These are phyloP conservation scores for Oophaga pumilio DNA, from an alignment of 2,113 vertebrate genomes.

Conservation along the genomic window DNA sequence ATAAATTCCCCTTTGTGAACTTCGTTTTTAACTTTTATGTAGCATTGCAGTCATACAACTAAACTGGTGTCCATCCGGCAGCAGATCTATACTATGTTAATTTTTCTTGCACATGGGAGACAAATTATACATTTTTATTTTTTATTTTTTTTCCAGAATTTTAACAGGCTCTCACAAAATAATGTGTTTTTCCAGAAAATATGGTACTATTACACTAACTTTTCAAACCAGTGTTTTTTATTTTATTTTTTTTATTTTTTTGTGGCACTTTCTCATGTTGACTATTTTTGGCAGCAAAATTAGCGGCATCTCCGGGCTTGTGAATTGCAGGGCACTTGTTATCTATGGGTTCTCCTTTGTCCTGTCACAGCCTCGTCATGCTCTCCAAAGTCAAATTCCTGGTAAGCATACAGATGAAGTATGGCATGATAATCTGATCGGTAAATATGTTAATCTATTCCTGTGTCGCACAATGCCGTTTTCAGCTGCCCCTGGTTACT, in stretches of 20 bases:
- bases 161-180: background rate
- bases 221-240: background rate
- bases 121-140: too few species aligned
- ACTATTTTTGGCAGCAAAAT: background rate
- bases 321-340: background rate
- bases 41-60: too few species aligned
- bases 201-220: background rate
- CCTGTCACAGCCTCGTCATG: conserved; percentile 13
- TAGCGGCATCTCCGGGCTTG: background rate
- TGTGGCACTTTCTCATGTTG: background rate
- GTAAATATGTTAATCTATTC: conserved; percentile 50
- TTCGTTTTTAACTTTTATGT: too few species aligned
- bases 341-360: conserved; percentile 3
- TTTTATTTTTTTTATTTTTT: background rate
- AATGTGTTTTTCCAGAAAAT: background rate
- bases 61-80: too few species aligned
- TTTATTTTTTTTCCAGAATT: too few species aligned
- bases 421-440: conserved; percentile 27
- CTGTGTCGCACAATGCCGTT: conserved; percentile 26
- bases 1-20: too few species aligned
- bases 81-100: too few species aligned
- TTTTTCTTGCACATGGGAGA: too few species aligned
- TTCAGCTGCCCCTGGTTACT: conserved; percentile 38
- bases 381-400: conserved; percentile 26
- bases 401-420: conserved; percentile 40